A percentile compares a stretch with the other conserved stretches of the same genome.
These are phyloP conservation scores for Monoplex corrugatus DNA, from an alignment of 2,888 invertebrate genomes.

Conservation along the genomic window DNA sequence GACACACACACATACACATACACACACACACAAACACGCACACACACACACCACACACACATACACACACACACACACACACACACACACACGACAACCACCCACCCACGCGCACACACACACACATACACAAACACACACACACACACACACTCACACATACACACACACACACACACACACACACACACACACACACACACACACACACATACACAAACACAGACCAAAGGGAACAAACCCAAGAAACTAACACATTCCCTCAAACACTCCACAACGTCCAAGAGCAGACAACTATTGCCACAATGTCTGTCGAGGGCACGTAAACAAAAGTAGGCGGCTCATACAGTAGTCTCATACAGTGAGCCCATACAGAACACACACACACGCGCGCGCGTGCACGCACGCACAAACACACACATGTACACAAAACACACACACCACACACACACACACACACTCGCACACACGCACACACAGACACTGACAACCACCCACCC, in stretches of 20 bases:
- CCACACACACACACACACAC: background rate
- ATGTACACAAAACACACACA: too few species aligned
- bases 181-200: background rate
- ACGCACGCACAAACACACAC: background rate
- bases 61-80: too few species aligned
- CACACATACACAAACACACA: background rate
- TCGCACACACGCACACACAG: too few species aligned
- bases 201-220: background rate
- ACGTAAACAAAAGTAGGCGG: conserved; percentile 6
- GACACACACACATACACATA: too few species aligned
- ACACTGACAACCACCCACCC: background rate
- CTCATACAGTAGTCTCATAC: background rate
- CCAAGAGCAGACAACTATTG: background rate
- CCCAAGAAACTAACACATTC: too few species aligned
- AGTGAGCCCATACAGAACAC: too few species aligned
- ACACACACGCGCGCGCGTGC: background rate
- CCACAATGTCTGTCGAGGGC: background rate
- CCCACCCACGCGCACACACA: too few species aligned
- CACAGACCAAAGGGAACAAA: background rate
- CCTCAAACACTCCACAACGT: too few species aligned
- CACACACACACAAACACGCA: too few species aligned
- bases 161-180: background rate
- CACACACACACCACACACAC: too few species aligned
- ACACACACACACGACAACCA: too few species aligned
- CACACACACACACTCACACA: background rate